Conservation (phyloP, 2,113 vertebrate genomes). For the Vanacampus margaritifer region DNA sequence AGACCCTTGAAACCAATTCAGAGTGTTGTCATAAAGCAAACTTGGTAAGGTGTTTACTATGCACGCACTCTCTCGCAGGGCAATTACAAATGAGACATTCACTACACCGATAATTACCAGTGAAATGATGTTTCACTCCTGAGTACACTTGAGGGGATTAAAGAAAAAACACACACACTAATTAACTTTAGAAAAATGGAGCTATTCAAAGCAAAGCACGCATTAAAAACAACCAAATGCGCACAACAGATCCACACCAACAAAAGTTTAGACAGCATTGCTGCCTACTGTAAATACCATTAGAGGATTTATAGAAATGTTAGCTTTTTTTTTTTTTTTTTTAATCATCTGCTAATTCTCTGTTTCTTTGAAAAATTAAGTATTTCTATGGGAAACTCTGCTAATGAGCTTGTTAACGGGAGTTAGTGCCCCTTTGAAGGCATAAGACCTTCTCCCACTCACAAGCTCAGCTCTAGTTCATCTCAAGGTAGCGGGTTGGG, state of each 20-base stretch:
- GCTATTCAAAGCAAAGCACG: neutral
- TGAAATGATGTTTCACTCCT: conserved; percentile 21
- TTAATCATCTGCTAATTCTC: neutral
- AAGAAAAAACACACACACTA: neutral
- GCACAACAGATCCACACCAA: neutral
- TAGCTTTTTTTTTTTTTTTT: neutral
- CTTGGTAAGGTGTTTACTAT: neutral
- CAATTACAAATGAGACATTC: conserved; percentile 25
- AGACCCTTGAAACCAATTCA: neutral
- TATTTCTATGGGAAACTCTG: neutral
- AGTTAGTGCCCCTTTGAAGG: neutral
- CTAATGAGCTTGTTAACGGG: neutral
- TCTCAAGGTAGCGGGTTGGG: neutral
- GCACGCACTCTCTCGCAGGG: conserved; percentile 10
- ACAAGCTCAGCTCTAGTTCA: neutral
- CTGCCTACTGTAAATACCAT: neutral
- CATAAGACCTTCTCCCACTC: neutral
- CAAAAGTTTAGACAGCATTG: neutral
- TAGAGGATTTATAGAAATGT: neutral
- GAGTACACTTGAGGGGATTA: conserved; percentile 23
- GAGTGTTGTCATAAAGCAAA: conserved; percentile 8
- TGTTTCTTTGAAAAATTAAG: neutral
- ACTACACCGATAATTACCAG: conserved; percentile 23
- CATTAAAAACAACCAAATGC: conserved; percentile 13
- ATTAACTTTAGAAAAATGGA: conserved; percentile 10